Percentiles rank a stretch among this genome's conserved stretches.
These are phyloP conservation scores for Nasonia longicornis DNA, from an alignment of 1,140 invertebrate species.

Conservation along the genomic window DNA sequence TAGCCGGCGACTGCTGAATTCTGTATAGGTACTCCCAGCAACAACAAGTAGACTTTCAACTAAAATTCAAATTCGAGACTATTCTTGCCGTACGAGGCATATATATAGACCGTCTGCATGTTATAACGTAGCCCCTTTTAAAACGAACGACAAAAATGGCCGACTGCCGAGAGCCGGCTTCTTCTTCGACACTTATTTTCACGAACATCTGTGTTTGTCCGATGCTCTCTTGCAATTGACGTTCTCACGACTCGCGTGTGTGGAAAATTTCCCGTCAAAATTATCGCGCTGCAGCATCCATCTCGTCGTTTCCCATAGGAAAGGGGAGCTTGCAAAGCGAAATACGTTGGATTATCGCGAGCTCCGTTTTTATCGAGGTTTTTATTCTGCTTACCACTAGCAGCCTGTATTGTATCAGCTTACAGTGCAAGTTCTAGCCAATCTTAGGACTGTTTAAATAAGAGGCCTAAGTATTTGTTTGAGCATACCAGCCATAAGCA, in stretches of 20 bases:
- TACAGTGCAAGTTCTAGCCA: not conserved
- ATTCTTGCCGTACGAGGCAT: not conserved
- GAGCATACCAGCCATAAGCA: not conserved
- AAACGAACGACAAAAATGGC: slow-evolving; percentile 39
- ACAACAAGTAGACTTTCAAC: not conserved
- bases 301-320: no score
- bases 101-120: not conserved
- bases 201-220: not conserved
- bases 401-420: no score
- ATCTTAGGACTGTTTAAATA: not conserved
- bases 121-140: slow-evolving; percentile 2
- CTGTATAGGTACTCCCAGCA: no score
- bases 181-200: not conserved
- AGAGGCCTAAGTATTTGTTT: not conserved
- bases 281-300: no score
- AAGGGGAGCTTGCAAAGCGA: not conserved
- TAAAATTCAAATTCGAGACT: not conserved
- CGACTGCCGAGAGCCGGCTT: slow-evolving; percentile 31
- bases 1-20: not conserved
- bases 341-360: not conserved
- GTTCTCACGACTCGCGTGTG: not conserved
- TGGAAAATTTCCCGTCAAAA: not conserved
- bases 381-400: not conserved
- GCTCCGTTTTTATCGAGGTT: no score
- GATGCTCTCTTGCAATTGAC: not conserved